Evolutionary conservation across 2,113 vertebrate species (phyloP).

Genomic region (Zeus faber): DNA sequence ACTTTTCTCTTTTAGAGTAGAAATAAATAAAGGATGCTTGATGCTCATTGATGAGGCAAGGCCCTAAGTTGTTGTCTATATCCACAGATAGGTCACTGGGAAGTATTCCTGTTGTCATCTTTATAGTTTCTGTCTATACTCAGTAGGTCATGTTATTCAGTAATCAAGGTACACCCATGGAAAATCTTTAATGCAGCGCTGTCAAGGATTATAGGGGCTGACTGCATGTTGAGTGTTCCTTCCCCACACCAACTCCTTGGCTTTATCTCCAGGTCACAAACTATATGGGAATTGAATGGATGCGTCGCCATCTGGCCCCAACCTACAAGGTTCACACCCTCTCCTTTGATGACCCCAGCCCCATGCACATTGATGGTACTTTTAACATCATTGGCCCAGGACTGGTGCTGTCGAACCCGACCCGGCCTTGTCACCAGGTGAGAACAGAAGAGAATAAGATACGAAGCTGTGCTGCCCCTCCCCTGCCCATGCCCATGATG

Average conservation of each 20-base stretch:
- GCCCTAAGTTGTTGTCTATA: too few species aligned
- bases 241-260: not conserved
- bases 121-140: too few species aligned
- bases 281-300: slow-evolving; percentile 96
- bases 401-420: slow-evolving; percentile 94
- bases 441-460: slow-evolving; percentile 5
- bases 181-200: too few species aligned
- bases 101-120: too few species aligned
- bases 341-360: slow-evolving; percentile 96
- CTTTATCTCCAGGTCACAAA: slow-evolving; percentile 90
- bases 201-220: too few species aligned
- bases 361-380: slow-evolving; percentile 99
- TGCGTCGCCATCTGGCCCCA: slow-evolving; percentile 92
- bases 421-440: slow-evolving; percentile 94
- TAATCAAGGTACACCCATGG: too few species aligned
- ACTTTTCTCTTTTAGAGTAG: too few species aligned
- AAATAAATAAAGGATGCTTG: too few species aligned
- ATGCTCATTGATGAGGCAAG: too few species aligned
- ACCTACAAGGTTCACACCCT: slow-evolving; percentile 89
- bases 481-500: slow-evolving; percentile 84
- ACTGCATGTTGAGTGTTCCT: too few species aligned
- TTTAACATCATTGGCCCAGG: slow-evolving; percentile 98
- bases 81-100: too few species aligned
- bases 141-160: too few species aligned
- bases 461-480: slow-evolving; percentile 19